Base-by-base conservation (phyloP, 2,113 vertebrate species). In the Dicentrarchus labrax region DNA sequence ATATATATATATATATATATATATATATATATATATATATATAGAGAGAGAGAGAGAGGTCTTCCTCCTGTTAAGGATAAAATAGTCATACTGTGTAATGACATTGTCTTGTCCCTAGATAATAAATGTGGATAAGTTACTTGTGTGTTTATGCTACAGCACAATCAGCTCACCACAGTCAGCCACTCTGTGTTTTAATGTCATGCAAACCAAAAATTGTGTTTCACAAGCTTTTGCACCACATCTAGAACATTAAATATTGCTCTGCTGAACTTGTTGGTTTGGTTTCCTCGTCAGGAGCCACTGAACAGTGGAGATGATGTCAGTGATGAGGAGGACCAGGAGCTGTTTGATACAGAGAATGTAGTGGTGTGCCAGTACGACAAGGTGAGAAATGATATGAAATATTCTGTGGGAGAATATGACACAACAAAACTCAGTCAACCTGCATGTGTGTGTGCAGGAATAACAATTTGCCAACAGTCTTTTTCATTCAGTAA, bases 351-450 rank as follows among this genome's bases (percentile, higher is more conserved):
- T 4, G 98, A 99, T 87, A 99, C 98, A 0, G 98, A 99, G 95
- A 99, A 99, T 78, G 98, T 99, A 89, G 98, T 99, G 64, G 98
- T 99, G 54, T 99, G 98, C 94, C 98, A 99, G 62, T 99, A 99
- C 64, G 98, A 99, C 94, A 99, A 99, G 97, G 98, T 99, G 92
- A 94, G 92, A 24, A 11, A 21, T 7, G 5, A 65, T 38, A 10
- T 2, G 0, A 30, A 30, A 30, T 30, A 30, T 4, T 47, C 19
- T 69, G 69, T 8, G 24, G 47, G 51, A 48, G 11, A 45, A 8
- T 60, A 11, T 30, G 21, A 16, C 19, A 39, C 41, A 5, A 2
- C 30, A 30, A 38, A 70, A 36, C n/a, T 21, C 22, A 6, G 2
- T 60, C 21, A n/a, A 16, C 10, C 57, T 19, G 57, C 22, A 6